Conservation (phyloP, 2,888 invertebrate genomes). For the Lepidocyrtinus sp. region DNA sequence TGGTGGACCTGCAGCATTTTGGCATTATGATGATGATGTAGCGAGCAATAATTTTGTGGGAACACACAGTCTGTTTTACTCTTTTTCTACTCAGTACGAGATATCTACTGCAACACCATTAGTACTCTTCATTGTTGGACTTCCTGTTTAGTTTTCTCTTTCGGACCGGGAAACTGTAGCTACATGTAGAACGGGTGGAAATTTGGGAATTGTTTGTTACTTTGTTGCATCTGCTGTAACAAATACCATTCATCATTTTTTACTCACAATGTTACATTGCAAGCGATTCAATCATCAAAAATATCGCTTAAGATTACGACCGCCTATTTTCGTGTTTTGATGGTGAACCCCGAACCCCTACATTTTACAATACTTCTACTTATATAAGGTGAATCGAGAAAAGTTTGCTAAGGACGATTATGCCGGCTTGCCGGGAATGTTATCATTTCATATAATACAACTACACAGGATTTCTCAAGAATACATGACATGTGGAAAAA, state of each 20-base stretch:
- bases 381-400: too few relatives aligned
- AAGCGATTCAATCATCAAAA: conserved; percentile 10
- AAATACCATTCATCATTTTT: conserved; percentile 10
- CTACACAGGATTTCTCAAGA: neutral
- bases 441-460: neutral
- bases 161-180: neutral
- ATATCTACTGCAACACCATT: neutral
- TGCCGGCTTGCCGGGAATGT: neutral
- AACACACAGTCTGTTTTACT: conserved; percentile 26
- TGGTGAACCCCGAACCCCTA: too few relatives aligned
- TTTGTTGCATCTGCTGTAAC: neutral
- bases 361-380: too few relatives aligned
- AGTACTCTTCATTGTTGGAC: neutral
- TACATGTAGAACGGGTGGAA: neutral
- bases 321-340: conserved; percentile 6
- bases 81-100: conserved; percentile 16
- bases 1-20: neutral
- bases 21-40: neutral
- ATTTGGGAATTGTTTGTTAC: conserved; percentile 13
- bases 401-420: too few relatives aligned
- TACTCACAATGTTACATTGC: neutral
- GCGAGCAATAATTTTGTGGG: conserved; percentile 24
- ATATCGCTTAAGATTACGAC: conserved; percentile 4
- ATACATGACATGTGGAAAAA: neutral
- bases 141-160: conserved; percentile 11